Evolutionary conservation across 2,113 vertebrate genomes (phyloP).

Genomic region (Carassius auratus): DNA sequence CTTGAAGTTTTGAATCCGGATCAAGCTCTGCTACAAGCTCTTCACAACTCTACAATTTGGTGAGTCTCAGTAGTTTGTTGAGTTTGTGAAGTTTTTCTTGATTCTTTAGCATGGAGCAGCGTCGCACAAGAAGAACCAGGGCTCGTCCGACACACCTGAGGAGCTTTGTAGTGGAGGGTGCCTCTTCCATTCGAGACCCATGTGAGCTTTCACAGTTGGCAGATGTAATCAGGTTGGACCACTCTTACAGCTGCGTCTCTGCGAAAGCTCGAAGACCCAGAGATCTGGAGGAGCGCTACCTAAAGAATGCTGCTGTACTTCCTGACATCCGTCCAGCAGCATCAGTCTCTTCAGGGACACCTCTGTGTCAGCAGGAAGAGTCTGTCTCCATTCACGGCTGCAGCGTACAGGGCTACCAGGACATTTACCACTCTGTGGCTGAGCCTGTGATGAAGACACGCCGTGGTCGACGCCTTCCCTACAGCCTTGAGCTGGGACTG

Average conservation of each 20-base stretch:
- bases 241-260: not conserved
- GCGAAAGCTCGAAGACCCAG: not conserved
- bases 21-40: not conserved
- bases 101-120: too few relatives aligned
- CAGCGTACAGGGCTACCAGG: not conserved
- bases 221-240: not conserved
- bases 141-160: too few relatives aligned
- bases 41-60: not conserved
- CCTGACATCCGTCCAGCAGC: not conserved
- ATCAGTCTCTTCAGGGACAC: too few relatives aligned
- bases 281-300: not conserved
- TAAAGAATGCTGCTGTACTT: not conserved
- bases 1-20: not conserved
- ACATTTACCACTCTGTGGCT: not conserved
- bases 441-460: not conserved
- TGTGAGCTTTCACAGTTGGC: not conserved
- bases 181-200: not conserved
- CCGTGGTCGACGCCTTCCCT: not conserved
- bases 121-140: too few relatives aligned
- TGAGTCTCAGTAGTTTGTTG: not conserved
- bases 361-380: not conserved
- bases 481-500: not conserved
- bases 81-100: not conserved
- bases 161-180: too few relatives aligned
- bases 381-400: not conserved